Evolutionary conservation across 2,113 vertebrate species (phyloP), one percentile per base, ranked within the genome.

Genomic region (Miniopterus natalensis): DNA sequence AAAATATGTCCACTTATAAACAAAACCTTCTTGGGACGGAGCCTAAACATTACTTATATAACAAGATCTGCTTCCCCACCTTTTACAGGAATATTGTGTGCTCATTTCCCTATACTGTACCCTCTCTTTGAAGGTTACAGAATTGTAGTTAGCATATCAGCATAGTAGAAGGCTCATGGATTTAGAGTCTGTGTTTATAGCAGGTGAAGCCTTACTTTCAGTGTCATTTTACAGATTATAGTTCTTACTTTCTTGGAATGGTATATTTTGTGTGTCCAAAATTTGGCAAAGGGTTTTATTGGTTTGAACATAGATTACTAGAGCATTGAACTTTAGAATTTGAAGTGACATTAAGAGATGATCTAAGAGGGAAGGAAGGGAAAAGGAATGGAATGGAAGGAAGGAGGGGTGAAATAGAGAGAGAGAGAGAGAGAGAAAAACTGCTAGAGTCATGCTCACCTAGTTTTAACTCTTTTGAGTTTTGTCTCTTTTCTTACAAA

Each of bases 1-100:
- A 95, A 95, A 93, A 93, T 83, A 90, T 91, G 29, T 71, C 66
- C 49, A 84, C 81, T 92, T 96, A 75, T 3, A 47, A 87, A 90
- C 6, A 80, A 86, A 66, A 77, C 18, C 65, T 84, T 73, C 66
- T 90, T 90, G 88, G 74, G 88, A 49, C 4, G 61, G 59, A 86
- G 93, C 61, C 79, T 73, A 86, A 92, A 63, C 21, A 49, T 89
- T 73, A 55, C 86, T 93, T 84, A 71, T 8, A 84, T 23, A 78
- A 78, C 86, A 86, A 85, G 29, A 59, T 71, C 49, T 75, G 77
- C 18, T 66, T 84, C 40, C 20, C 5, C 0, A 7, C 87, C 49
- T 74, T 63, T 65, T 80, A 12, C n/a, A 77, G 68, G 59, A 88
- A 57, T 81, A 53, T 36, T 13, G 25, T 85, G 84, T 74, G 6